phyloP scores from a whole-genome alignment of 2,888 invertebrate species.

The Apoda limacodes region DNA sequence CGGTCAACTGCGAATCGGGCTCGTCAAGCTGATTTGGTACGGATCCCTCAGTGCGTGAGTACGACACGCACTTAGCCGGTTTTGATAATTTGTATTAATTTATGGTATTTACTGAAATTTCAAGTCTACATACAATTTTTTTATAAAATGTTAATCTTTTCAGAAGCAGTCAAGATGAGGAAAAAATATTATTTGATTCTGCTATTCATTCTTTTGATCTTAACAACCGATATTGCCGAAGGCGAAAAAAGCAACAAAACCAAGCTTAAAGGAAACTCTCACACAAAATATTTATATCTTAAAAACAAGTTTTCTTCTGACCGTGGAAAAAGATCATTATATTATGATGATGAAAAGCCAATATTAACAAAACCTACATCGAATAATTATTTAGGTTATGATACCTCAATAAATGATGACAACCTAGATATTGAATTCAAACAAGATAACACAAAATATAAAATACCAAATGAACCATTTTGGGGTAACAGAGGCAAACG shows the following conservation, averaged over 20 bases:
- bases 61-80: no score
- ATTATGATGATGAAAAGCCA: slow-evolving; percentile 31
- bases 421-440: no score
- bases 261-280: slow-evolving; percentile 25
- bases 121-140: slow-evolving; percentile 20
- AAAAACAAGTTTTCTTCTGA: slow-evolving; percentile 29
- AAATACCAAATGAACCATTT: slow-evolving; percentile 24
- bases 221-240: slow-evolving; percentile 33
- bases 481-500: slow-evolving; percentile 34
- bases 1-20: no score
- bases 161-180: slow-evolving; percentile 41
- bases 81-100: no score
- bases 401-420: no score
- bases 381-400: no score
- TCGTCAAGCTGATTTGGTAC: no score
- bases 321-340: slow-evolving; percentile 39
- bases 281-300: slow-evolving; percentile 25
- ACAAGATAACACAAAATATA: slow-evolving; percentile 30
- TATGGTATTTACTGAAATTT: no score
- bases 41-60: no score
- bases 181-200: slow-evolving; percentile 33
- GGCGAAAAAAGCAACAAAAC: slow-evolving; percentile 36
- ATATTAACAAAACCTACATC: no score
- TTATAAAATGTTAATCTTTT: slow-evolving; percentile 21
- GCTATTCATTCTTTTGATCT: slow-evolving; percentile 32